phyloP scores from a whole-genome alignment of 2,113 vertebrate species.

The Corvus hawaiiensis region DNA sequence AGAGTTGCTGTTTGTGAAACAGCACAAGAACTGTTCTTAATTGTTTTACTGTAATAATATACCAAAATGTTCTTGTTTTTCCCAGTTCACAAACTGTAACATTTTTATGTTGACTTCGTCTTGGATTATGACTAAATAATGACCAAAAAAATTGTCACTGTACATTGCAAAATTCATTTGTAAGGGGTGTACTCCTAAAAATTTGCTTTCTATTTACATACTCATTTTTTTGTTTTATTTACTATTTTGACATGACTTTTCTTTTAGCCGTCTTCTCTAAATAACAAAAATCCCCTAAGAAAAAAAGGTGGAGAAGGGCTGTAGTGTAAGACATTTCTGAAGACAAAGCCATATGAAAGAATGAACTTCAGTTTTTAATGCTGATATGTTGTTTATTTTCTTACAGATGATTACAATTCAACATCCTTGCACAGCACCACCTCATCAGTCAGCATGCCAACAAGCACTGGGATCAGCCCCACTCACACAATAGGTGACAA shows the following conservation, averaged over 20 bases:
- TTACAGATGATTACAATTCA: constrained; percentile 54
- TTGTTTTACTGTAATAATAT: not conserved
- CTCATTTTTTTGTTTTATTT: not conserved
- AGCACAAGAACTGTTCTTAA: not conserved
- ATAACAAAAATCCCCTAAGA: not conserved
- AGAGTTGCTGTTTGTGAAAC: not conserved
- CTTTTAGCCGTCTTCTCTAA: not conserved
- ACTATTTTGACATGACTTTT: not conserved
- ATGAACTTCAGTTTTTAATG: not conserved
- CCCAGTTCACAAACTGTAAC: not conserved
- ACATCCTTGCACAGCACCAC: not conserved
- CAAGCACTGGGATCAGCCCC: constrained; percentile 44
- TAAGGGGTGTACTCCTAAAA: not conserved
- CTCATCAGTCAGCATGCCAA: constrained; percentile 8
- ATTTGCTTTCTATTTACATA: not conserved
- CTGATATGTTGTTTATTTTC: constrained; percentile 59
- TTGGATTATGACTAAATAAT: not conserved
- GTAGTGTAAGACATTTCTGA: not conserved
- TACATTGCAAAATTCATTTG: not conserved
- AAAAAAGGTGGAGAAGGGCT: not conserved
- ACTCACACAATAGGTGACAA: constrained; percentile 67
- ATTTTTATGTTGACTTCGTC: not conserved
- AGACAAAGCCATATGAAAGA: not conserved
- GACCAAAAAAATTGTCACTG: not conserved
- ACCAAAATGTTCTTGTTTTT: not conserved